phyloP scores from a whole-genome alignment of 2,888 invertebrate genomes.

The Erebia epiphron region DNA sequence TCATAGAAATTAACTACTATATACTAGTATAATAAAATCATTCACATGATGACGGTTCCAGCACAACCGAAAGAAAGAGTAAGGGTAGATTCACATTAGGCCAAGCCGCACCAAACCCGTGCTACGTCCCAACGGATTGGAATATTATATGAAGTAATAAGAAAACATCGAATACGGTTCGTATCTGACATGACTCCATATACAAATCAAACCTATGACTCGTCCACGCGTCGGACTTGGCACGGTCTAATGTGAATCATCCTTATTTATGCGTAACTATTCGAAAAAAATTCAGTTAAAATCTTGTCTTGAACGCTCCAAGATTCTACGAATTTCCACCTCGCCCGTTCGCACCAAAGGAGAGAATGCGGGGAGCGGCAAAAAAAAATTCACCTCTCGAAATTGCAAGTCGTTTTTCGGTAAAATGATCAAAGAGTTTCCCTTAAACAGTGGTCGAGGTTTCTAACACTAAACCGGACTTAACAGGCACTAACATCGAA shows the following conservation, averaged over 20 bases:
- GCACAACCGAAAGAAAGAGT: conserved; percentile 6
- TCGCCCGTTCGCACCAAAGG: conserved; percentile 27
- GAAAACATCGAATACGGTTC: too few species aligned
- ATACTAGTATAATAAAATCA: conserved; percentile 16
- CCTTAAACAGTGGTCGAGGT: conserved; percentile 68
- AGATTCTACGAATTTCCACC: conserved; percentile 59
- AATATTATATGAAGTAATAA: too few species aligned
- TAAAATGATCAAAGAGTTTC: conserved; percentile 68
- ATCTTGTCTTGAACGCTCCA: conserved; percentile 55
- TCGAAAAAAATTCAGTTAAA: conserved; percentile 55
- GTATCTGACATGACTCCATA: too few species aligned
- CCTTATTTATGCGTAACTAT: conserved; percentile 19
- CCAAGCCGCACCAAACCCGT: too few species aligned
- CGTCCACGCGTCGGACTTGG: too few species aligned
- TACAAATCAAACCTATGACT: too few species aligned
- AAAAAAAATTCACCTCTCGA: conserved; percentile 64
- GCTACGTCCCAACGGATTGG: too few species aligned
- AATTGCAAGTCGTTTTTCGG: conserved; percentile 67
- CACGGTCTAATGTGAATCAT: too few species aligned
- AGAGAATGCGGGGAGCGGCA: conserved; percentile 31
- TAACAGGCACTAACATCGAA: conserved; percentile 78
- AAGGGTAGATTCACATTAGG: background rate
- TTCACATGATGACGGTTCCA: conserved; percentile 20
- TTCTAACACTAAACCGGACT: conserved; percentile 70
- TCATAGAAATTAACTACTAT: conserved; percentile 25